phyloP scores from a whole-genome alignment of 2,113 vertebrate genomes.

The Dolichotis patagonum region DNA sequence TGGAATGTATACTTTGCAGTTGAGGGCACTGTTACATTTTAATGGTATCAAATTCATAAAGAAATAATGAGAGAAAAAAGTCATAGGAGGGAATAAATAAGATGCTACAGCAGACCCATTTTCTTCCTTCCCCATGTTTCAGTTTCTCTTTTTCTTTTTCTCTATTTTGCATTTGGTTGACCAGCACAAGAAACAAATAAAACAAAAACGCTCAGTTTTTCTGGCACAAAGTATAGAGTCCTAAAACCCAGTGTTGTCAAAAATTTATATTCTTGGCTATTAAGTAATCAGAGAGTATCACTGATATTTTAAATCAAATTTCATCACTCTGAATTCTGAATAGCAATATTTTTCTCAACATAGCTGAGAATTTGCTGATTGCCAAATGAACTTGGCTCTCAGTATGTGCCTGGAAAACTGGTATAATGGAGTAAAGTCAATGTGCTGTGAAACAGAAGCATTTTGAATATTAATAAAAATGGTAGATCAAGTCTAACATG shows the following conservation, averaged over 20 bases:
- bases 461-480: neutral
- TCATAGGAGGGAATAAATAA: neutral
- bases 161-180: conserved; percentile 7
- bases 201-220: neutral
- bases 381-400: neutral
- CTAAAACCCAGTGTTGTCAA: neutral
- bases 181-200: neutral
- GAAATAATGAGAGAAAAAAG: conserved; percentile 2
- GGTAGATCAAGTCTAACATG: neutral
- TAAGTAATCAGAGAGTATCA: neutral
- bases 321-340: neutral
- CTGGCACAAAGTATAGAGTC: neutral
- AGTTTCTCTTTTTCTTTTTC: neutral
- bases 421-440: neutral
- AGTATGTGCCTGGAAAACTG: neutral
- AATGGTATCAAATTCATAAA: conserved; percentile 9
- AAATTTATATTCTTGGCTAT: neutral
- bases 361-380: neutral
- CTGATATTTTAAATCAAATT: neutral
- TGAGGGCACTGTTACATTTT: neutral
- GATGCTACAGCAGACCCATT: neutral
- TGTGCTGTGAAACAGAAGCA: neutral
- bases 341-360: neutral
- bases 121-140: neutral
- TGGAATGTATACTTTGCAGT: neutral